Evolutionary conservation across 2,888 invertebrate genomes (phyloP), one percentile per base, ranked within the genome.

Genomic region (Phyllotreta striolata): DNA sequence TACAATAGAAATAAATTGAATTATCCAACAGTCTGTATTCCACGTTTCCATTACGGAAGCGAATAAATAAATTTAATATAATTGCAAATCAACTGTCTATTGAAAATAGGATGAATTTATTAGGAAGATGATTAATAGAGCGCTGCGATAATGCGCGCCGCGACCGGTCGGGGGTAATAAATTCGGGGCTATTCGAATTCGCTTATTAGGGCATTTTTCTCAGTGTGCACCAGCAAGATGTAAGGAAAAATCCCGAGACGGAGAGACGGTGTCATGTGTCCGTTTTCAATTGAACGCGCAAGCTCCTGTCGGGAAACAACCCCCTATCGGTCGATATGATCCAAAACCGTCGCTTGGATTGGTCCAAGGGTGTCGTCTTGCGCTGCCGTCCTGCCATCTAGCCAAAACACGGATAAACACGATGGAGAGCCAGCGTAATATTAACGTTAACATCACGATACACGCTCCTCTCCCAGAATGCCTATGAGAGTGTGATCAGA

Each of bases 401-500:
- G 75, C 73, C 67, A 40, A 56, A 56, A 49, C 47, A 56, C 2
- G n/a, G 34, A 37, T 0, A 56, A 56, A 64, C 64, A 38, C 49
- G 40, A 40, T 71, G 74, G 74, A 77, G 77, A 78, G 78, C 76
- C 76, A 77, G 75, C 75, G 75, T 74, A 75, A 74, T 73, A 69
- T 67, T 64, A 40, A 51, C 51, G 12, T 49, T 58, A 61, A 51
- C 55, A 54, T 57, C 69, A 67, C 64, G 67, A 68, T 74, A 72
- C 78, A 79, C 77, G 74, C 76, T 72, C 76, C 72, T 74, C 71
- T 73, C 69, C 70, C 76, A 75, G 74, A 73, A 77, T 78, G 78
- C 73, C 69, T 72, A 67, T 72, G 71, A 77, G 75, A 76, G 78
- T 79, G 78, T 78, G 76, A 66, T 66, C 47, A 63, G 60, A 56